Base-by-base conservation (phyloP, 2,888 invertebrate genomes). In the Oxytorus armatus region DNA sequence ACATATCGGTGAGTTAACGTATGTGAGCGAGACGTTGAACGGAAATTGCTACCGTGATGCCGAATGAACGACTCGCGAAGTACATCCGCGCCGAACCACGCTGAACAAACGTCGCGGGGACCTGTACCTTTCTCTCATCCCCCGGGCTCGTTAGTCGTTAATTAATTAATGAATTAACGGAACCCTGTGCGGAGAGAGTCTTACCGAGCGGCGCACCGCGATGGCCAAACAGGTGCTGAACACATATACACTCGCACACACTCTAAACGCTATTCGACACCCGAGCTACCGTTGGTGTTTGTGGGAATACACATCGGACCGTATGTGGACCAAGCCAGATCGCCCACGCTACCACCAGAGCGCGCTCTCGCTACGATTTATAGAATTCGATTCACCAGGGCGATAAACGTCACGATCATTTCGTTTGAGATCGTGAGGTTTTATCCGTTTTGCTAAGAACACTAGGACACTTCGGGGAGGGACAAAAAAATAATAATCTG, bases 141-240 rank as follows among this genome's bases (percentile, higher is more conserved):
- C 75, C 68, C 82, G 81, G 66, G 79, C 7, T 69, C 29, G 57
- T 79, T 75, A 75, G 68, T 82, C 75, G 75, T 77, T 82, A 82
- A 83, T 83, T 83, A 83, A 83, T 83, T 82, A 82, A 73, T 66
- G 79, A 83, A 83, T 83, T 83, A 83, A 83, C 83, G 83, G 83
- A 82, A 82, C 77, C 72, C 59, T 25, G 29, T 65, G 49, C 72
- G 49, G 69, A 57, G 70, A 25, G 61, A 44, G 0, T 44, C 42
- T 23, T n/a, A 81, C 72, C 76, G 66, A 14, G 36, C 23, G 73
- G 77, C 70, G 72, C 65, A 51, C 51, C 55, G 47, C n/a, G 55
- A 53, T 36, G 33, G 8, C 44, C 63, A 42, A 61, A 63, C 53
- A 70, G 44, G 47, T 59, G 39, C 61, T 33, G 39, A 36, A 65